phyloP scores from a whole-genome alignment of 2,888 invertebrate species.

The Oligia fasciuncula region DNA sequence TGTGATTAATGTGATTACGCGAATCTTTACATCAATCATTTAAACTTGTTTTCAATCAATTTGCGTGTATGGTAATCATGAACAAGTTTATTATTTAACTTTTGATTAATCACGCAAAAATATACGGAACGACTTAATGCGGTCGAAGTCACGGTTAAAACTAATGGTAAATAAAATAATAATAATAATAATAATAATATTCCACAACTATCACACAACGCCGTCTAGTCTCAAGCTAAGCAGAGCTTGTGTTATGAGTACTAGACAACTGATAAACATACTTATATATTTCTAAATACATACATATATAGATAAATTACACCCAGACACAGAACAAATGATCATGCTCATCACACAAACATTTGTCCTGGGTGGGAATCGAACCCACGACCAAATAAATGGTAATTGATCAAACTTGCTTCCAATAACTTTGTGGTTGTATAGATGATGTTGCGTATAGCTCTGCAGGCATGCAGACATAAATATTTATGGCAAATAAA shows the following conservation, averaged over 20 bases:
- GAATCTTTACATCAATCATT: background rate
- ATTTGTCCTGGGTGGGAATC: no score
- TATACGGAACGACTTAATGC: conserved; percentile 4
- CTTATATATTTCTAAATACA: no score
- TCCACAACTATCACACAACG: no score
- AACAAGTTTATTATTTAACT: conserved; percentile 55
- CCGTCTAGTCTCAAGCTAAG: no score
- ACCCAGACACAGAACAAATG: no score
- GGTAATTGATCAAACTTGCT: conserved; percentile 32
- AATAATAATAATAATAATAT: no score
- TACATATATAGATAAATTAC: no score
- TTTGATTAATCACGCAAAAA: conserved; percentile 35
- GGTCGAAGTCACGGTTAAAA: conserved; percentile 34
- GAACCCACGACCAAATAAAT: no score
- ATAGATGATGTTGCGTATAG: conserved; percentile 3
- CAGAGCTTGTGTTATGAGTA: no score
- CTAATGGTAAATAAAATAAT: background rate
- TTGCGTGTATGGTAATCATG: conserved; percentile 11
- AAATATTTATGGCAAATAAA: conserved; percentile 29
- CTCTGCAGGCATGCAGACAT: background rate
- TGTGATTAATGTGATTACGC: background rate
- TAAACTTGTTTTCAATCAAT: conserved; percentile 41
- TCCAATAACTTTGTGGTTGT: background rate
- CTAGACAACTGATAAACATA: no score
- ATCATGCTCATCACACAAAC: no score